Conservation (phyloP, 2,113 vertebrate species). For the Mugil cephalus region DNA sequence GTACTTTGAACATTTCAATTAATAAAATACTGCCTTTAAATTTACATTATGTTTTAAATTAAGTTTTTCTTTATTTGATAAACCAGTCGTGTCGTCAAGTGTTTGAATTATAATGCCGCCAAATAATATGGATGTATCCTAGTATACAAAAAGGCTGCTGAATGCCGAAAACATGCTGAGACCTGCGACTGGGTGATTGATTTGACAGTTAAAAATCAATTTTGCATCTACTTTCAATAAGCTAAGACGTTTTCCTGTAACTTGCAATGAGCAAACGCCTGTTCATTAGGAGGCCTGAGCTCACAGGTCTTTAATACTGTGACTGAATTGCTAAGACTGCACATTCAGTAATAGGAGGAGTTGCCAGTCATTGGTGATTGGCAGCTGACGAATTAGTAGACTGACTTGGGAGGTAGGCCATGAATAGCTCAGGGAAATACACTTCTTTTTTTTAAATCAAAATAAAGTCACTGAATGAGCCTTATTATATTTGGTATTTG, state of each 20-base stretch:
- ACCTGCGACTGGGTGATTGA: not conserved
- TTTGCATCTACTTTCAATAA: not conserved
- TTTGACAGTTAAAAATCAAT: not conserved
- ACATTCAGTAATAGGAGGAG: conserved; percentile 26
- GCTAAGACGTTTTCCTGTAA: conserved; percentile 3
- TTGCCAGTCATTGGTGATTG: conserved; percentile 24
- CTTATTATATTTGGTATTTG: too few species aligned
- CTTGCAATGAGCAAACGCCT: conserved; percentile 27
- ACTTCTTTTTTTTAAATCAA: not conserved
- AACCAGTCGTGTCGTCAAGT: not conserved
- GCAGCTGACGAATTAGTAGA: conserved; percentile 46
- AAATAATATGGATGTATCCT: not conserved
- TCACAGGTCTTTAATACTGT: conserved; percentile 27
- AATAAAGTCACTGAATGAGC: too few species aligned
- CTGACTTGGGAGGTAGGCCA: conserved; percentile 2
- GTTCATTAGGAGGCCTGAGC: conserved; percentile 12
- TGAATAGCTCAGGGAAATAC: conserved; percentile 23
- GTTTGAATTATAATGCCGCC: not conserved
- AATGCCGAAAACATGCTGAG: not conserved
- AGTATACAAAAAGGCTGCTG: not conserved
- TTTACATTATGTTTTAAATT: too few species aligned
- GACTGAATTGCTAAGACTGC: conserved; percentile 40
- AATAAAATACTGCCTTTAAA: too few species aligned
- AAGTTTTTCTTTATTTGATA: not conserved
- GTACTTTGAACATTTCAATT: too few species aligned